Conservation (phyloP, 2,113 vertebrate species). For the Chloropsis cyanopogon region DNA sequence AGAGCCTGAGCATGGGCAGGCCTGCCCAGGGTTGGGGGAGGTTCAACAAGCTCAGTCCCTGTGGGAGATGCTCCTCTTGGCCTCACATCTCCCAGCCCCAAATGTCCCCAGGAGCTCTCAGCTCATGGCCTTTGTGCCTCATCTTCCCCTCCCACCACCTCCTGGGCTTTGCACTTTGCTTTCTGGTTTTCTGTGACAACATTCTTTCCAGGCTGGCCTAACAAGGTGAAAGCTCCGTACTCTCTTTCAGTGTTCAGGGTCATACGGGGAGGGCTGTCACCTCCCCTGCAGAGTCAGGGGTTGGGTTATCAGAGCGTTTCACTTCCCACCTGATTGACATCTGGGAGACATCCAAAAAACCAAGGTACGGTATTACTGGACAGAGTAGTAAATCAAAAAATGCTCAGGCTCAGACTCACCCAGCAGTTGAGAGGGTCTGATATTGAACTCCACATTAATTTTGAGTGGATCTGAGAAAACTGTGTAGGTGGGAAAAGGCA, state of each 20-base stretch:
- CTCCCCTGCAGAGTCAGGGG: background rate
- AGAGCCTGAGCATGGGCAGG: background rate
- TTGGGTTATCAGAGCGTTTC: background rate
- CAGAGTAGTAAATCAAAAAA: background rate
- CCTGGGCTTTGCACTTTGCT: background rate
- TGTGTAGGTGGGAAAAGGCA: background rate
- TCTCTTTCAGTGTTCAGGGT: background rate
- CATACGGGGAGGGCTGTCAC: background rate
- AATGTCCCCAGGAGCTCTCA: background rate
- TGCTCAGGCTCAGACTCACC: background rate
- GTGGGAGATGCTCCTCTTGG: background rate
- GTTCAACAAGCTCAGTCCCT: background rate
- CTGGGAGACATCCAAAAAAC: background rate
- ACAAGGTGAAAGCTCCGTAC: background rate
- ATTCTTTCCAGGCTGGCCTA: background rate
- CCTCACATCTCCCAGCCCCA: background rate
- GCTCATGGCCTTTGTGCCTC: background rate
- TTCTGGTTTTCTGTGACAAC: fast-evolving
- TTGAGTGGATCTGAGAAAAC: slow-evolving; percentile 9
- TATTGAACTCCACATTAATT: slow-evolving; percentile 27
- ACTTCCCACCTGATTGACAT: background rate
- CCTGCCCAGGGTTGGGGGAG: background rate
- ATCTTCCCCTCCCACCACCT: background rate
- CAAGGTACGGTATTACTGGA: background rate
- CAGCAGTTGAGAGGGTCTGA: background rate